phyloP scores from a whole-genome alignment of 2,888 invertebrate genomes.

The Drosophila aldrichi region DNA sequence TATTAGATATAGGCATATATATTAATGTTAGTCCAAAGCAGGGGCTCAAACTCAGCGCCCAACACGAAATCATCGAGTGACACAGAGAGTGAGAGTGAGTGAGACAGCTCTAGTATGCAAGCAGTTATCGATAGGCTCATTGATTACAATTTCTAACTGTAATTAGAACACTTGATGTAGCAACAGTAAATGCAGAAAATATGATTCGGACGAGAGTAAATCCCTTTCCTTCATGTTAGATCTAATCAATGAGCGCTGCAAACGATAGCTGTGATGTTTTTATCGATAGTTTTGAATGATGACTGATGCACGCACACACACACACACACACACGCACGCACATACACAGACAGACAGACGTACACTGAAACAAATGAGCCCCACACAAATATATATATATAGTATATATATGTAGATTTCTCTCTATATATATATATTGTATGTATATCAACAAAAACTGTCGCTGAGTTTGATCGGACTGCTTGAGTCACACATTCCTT shows the following conservation, averaged over 20 bases:
- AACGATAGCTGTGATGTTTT: not conserved
- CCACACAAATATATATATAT: conserved; percentile 50
- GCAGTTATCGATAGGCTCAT: conserved; percentile 4
- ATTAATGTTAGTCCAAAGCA: conserved; percentile 38
- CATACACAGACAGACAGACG: conserved; percentile 20
- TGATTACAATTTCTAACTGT: conserved; percentile 7
- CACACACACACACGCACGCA: conserved; percentile 3
- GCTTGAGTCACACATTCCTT: conserved; percentile 56
- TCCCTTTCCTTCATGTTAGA: not conserved
- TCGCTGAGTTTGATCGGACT: conserved; percentile 48
- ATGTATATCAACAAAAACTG: conserved; percentile 14
- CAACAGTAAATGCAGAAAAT: not conserved
- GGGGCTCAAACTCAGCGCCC: conserved; percentile 49
- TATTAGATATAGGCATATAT: conserved; percentile 1
- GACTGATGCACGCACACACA: conserved; percentile 15
- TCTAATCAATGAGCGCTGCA: not conserved
- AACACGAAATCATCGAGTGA: conserved; percentile 33
- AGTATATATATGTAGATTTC: conserved; percentile 10
- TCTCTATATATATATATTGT: conserved; percentile 11
- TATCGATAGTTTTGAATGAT: conserved; percentile 24
- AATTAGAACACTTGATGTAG: not conserved
- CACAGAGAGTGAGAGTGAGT: not conserved
- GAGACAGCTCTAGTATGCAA: not conserved
- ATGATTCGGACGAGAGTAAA: not conserved
- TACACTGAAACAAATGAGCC: conserved; percentile 61